These are phyloP conservation scores for Chrysoperla carnea DNA, from an alignment of 1,140 invertebrate genomes.

Conservation along the genomic window DNA sequence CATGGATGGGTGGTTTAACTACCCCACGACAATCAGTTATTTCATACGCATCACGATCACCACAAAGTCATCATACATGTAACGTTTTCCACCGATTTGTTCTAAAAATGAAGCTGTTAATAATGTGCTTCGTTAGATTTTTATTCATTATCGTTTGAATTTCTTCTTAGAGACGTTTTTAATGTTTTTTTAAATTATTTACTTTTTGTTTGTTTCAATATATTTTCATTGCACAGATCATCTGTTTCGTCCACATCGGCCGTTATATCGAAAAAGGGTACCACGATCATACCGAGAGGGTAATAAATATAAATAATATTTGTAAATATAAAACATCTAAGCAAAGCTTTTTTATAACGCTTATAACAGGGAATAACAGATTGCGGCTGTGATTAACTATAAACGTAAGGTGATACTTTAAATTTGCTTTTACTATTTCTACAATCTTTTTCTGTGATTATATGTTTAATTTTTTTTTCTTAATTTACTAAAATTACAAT, in stretches of 20 bases:
- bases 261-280: constrained; percentile 26
- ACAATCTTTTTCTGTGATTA: no score
- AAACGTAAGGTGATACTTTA: no score
- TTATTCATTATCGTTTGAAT: constrained; percentile 2
- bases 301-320: constrained; percentile 19
- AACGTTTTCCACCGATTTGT: constrained; percentile 22
- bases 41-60: constrained; percentile 48
- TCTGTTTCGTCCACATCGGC: constrained; percentile 11
- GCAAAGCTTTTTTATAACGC: no score
- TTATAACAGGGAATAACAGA: no score
- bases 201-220: neutral
- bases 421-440: no score
- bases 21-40: constrained; percentile 45
- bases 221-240: neutral
- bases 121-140: neutral
- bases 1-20: constrained; percentile 28
- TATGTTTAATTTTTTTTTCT: no score
- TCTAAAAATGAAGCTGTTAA: neutral
- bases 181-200: neutral
- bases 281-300: constrained; percentile 36
- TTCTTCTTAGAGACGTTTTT: constrained; percentile 4
- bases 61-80: constrained; percentile 68
- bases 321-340: no score
- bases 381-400: no score
- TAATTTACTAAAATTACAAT: no score